Conservation (phyloP, 2,797 vertebrate species). For the Percopsis omiscomaycus region DNA sequence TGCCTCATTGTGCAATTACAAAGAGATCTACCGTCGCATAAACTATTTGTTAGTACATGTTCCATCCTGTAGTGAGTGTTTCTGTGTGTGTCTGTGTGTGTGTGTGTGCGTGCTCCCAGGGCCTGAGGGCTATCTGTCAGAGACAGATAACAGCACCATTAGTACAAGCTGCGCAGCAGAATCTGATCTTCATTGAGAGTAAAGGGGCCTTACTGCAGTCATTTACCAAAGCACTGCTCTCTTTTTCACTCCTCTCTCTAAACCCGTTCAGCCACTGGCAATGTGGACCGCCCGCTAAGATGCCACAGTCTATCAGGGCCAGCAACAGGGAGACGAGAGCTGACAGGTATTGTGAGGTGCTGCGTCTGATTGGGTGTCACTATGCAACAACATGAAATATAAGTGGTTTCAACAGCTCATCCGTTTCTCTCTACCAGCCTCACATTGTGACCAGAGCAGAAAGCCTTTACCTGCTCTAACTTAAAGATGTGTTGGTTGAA, state of each 20-base stretch:
- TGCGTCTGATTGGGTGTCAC: conserved; percentile 33
- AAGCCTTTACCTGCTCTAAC: conserved; percentile 80
- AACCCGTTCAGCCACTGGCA: conserved; percentile 21
- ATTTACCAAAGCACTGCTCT: conserved; percentile 42
- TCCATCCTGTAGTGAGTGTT: conserved; percentile 18
- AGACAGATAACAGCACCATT: conserved; percentile 45
- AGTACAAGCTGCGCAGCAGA: conserved; percentile 2
- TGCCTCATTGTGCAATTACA: not conserved
- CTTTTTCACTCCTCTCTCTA: conserved; percentile 20
- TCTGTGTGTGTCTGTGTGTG: not conserved
- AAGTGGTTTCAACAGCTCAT: too few relatives aligned
- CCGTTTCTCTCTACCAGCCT: too few relatives aligned
- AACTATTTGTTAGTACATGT: conserved; percentile 26
- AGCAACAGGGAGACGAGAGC: conserved; percentile 13
- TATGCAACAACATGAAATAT: not conserved
- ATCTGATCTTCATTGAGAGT: conserved; percentile 43
- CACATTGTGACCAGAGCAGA: too few relatives aligned
- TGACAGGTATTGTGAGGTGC: conserved; percentile 37
- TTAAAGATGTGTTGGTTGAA: conserved; percentile 94
- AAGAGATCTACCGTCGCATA: not conserved
- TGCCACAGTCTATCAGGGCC: conserved; percentile 42
- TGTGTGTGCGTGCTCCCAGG: conserved; percentile 9
- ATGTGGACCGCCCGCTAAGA: conserved; percentile 18
- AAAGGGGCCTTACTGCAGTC: conserved; percentile 35
- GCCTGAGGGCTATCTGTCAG: conserved; percentile 52